Base-by-base conservation (phyloP, 2,797 vertebrate species). In the Semotilus atromaculatus region DNA sequence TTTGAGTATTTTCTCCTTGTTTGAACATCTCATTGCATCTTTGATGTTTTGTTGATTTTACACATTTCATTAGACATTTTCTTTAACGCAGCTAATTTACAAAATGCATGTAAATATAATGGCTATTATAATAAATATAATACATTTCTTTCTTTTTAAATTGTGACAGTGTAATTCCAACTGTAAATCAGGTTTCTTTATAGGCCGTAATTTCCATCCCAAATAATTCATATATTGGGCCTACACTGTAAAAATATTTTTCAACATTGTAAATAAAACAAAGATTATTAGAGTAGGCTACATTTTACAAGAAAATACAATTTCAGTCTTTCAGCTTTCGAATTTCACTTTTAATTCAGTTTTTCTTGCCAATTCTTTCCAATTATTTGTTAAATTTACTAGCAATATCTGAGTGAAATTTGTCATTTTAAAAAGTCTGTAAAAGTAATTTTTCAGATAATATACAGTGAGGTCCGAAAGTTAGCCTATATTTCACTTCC, bases 81-180 rank as follows among this genome's bases (percentile, higher is more conserved):
- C 23, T 43, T 26, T 16, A 72, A 18, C n/a, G 16, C n/a, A 43
- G 40, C 21, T 70, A 7, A 55, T 58, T 75, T n/a, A 76, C 51
- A 38, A 76, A 76, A 40, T 60, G 53, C 36, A 43, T 76, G 73
- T 16, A 58, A 36, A 58, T n/a, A 55, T 58, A 36, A 55, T 36
- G 29, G 10, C 10, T n/a, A 7, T 40, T 40, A 43, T 43, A 43
- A 43, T 43, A 45, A 62, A 38, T n/a, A n/a, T 38, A 11, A 7
- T 16, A 23, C n/a, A 40, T 73, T 73, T 34, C 10, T 66, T 66
- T 60, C 6, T 19, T n/a, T 70, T 70, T 43, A 70, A 70, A 70
- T 70, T 40, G 23, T 70, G 38, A 43, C 5, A 34, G 8, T 43
- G 23, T 11, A n/a, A n/a, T 60, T 45, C 7, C 14, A 10, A 48